Evolutionary conservation across 2,797 vertebrate genomes (phyloP).

Genomic region (Buphagus erythrorhynchus): DNA sequence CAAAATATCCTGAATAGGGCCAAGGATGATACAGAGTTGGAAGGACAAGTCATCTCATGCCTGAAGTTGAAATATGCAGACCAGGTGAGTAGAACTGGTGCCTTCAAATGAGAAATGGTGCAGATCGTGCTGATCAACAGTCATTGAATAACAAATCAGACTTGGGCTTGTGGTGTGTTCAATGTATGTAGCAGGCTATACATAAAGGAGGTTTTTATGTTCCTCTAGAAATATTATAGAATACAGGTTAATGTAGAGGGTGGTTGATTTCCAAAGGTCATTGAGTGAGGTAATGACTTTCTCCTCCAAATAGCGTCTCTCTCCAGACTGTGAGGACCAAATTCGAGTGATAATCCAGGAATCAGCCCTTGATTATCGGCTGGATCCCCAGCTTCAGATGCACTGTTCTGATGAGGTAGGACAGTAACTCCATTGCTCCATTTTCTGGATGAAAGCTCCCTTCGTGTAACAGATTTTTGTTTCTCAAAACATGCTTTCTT

Average conservation of each 20-base stretch:
- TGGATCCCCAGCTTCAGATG: constrained; percentile 95
- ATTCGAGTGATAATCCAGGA: constrained; percentile 95
- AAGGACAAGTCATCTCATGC: constrained; percentile 95
- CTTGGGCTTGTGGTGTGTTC: not conserved
- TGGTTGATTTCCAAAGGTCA: not conserved
- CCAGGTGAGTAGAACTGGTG: constrained; percentile 80
- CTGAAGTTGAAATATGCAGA: constrained; percentile 96
- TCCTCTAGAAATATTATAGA: fast-evolving
- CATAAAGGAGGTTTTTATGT: not conserved
- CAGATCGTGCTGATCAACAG: fast-evolving
- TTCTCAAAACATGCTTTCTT: not conserved
- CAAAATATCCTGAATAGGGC: constrained; percentile 89
- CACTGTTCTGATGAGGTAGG: constrained; percentile 93
- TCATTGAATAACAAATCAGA: fast-evolving
- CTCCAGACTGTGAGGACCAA: constrained; percentile 96
- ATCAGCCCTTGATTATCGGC: constrained; percentile 94
- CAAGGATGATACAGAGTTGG: constrained; percentile 90
- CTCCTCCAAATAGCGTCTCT: constrained; percentile 84
- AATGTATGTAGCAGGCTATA: fast-evolving
- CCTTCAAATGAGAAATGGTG: not conserved
- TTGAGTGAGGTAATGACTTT: constrained; percentile 19
- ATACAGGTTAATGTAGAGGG: not conserved
- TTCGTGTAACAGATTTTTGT: not conserved
- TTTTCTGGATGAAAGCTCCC: not conserved
- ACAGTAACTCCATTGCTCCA: not conserved